Conservation (phyloP, 1,140 invertebrate species). For the Berghia stephanieae region DNA sequence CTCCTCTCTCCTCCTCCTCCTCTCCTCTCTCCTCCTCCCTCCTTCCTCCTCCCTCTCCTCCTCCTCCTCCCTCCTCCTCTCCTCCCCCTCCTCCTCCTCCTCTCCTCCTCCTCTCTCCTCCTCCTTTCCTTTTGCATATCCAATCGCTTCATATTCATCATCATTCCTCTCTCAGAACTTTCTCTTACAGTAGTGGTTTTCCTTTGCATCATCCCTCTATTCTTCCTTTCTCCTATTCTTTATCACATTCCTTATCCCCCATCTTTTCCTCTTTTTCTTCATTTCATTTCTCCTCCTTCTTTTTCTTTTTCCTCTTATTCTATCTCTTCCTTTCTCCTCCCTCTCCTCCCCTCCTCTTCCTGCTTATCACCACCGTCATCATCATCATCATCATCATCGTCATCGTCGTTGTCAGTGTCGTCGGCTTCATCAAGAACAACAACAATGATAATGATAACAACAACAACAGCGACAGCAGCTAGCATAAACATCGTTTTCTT, state of each 20-base stretch:
- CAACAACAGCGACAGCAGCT: background rate
- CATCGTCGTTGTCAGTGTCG: background rate
- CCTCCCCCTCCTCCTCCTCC: conserved; percentile 3
- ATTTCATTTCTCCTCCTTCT: conserved; percentile 5
- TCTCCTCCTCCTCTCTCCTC: background rate
- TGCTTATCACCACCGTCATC: background rate
- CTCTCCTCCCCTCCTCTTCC: too few species aligned
- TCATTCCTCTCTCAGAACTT: too few species aligned
- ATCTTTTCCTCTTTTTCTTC: conserved; percentile 11
- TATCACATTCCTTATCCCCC: too few species aligned
- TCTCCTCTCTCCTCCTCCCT: background rate
- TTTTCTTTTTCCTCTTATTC: background rate
- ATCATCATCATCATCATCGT: conserved; percentile 4
- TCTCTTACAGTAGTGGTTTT: too few species aligned
- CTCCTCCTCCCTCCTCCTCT: background rate
- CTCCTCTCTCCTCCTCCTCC: background rate
- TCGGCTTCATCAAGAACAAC: too few species aligned
- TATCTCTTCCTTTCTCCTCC: too few species aligned
- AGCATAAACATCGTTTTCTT: too few species aligned
- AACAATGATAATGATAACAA: background rate
- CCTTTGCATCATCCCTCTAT: too few species aligned
- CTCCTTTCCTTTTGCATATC: too few species aligned
- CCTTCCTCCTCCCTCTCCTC: background rate
- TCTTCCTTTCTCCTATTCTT: too few species aligned
- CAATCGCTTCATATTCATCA: too few species aligned